Percentiles rank a stretch among this genome's conserved stretches.
These are phyloP conservation scores for Dryocosmus kuriphilus DNA, from an alignment of 2,888 invertebrate species.

Conservation along the genomic window DNA sequence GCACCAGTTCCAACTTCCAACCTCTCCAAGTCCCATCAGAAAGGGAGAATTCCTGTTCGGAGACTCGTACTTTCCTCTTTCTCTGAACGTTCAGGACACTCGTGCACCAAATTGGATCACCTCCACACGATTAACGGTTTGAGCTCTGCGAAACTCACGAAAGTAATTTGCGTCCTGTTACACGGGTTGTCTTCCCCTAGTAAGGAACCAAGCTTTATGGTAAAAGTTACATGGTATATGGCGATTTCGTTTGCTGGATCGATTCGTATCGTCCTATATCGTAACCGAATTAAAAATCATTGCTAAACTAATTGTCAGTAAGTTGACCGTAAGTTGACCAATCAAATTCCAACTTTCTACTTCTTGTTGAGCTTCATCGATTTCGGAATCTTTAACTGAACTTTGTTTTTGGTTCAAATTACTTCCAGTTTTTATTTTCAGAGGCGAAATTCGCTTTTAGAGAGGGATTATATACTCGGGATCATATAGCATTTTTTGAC, in stretches of 20 bases:
- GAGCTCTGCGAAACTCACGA: conserved; percentile 18
- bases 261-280: conserved; percentile 8
- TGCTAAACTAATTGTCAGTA: no score
- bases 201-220: conserved; percentile 18
- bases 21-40: neutral
- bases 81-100: conserved; percentile 15
- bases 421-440: neutral
- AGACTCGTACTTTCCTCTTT: neutral
- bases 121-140: conserved; percentile 21
- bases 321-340: conserved; percentile 20
- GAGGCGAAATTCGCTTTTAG: neutral
- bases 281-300: conserved; percentile 1
- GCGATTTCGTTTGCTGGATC: conserved; percentile 25
- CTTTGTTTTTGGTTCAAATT: neutral
- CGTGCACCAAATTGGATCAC: conserved; percentile 30
- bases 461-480: no score
- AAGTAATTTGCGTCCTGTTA: conserved; percentile 20
- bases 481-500: no score
- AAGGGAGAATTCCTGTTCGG: conserved; percentile 4
- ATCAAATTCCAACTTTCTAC: conserved; percentile 1
- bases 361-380: neutral
- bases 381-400: neutral
- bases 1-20: neutral
- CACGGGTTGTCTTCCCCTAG: conserved; percentile 16
- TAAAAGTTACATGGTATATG: conserved; percentile 14